Evolutionary conservation across 2,888 invertebrate genomes (phyloP), one percentile per base, ranked within the genome.

Genomic region (Pandemis cinnamomeana): DNA sequence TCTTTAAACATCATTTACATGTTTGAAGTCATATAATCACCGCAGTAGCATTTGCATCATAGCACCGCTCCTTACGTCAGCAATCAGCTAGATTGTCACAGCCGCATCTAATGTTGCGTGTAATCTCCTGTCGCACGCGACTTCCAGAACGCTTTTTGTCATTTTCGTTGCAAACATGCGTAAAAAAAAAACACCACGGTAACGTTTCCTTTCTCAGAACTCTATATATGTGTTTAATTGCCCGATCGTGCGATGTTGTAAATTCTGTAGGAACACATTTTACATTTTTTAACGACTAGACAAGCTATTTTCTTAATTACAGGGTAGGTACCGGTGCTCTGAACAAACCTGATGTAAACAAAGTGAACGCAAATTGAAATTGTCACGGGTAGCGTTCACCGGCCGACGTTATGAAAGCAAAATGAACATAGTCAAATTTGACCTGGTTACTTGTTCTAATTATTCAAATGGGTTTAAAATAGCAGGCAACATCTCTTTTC

Each of bases 321-420:
- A 15, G 15, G 48, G 66, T 63, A 71, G 48, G 60, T 63, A 71
- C 68, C 46, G 75, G 69, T 69, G 69, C 71, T 60, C 58, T 72
- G 71, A 63, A 55, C 55, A 55, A 51, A 70, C 68, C 63, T 67
- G 67, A 51, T 74, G 63, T 63, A 68, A 75, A 76, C 72, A 70
- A 64, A 76, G 64, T 70, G 72, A 76, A 71, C 67, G 75, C 66
- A 67, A 76, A 75, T 72, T 63, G 41, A 70, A 72, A 75, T 72
- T 67, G 67, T 76, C 76, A 76, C 69, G 76, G 74, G 53, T 67
- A 75, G 62, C 60, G 67, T 67, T 75, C 41, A 41, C 60, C n/a
- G 66, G 60, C 63, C 51, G 68, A 42, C 63, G 72, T 75, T 75
- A 72, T 73, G 77, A 77, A 75, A 76, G 67, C 67, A 71, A 72